These are phyloP conservation scores for Conus canariensis DNA, from an alignment of 2,888 invertebrate species.

Conservation along the genomic window DNA sequence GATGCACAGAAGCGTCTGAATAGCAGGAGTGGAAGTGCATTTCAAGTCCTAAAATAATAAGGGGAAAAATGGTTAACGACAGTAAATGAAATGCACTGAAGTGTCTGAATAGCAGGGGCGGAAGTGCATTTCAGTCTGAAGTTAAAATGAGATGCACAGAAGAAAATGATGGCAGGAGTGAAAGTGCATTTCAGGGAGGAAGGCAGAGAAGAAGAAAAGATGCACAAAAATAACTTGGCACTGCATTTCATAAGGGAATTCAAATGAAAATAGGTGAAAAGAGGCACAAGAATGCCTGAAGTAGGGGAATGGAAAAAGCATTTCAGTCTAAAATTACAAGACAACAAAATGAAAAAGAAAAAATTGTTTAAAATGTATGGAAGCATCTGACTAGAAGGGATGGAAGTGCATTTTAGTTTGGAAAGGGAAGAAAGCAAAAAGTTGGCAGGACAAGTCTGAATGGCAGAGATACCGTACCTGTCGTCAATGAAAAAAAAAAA, in stretches of 20 bases:
- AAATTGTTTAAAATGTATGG: neutral
- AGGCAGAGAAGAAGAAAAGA: neutral
- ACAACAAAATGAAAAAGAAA: no score
- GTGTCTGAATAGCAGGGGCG: neutral
- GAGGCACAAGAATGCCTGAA: neutral
- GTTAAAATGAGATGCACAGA: neutral
- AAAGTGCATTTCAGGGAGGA: neutral
- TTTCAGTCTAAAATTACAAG: no score
- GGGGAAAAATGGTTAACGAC: neutral
- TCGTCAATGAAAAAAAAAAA: no score
- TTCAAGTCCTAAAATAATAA: neutral
- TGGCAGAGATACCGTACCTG: neutral
- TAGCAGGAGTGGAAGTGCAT: constrained; percentile 6
- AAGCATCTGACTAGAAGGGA: constrained; percentile 31
- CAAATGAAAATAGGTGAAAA: neutral
- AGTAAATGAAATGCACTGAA: neutral
- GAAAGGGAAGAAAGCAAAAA: neutral
- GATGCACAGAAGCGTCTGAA: neutral
- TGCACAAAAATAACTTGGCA: neutral
- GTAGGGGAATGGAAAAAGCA: neutral
- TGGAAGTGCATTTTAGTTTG: neutral
- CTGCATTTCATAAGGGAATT: neutral
- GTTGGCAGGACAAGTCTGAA: neutral
- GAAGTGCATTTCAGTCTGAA: neutral
- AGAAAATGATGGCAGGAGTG: constrained; percentile 16